These are phyloP conservation scores for Eurois occulta DNA, from an alignment of 2,888 invertebrate genomes.

Conservation along the genomic window DNA sequence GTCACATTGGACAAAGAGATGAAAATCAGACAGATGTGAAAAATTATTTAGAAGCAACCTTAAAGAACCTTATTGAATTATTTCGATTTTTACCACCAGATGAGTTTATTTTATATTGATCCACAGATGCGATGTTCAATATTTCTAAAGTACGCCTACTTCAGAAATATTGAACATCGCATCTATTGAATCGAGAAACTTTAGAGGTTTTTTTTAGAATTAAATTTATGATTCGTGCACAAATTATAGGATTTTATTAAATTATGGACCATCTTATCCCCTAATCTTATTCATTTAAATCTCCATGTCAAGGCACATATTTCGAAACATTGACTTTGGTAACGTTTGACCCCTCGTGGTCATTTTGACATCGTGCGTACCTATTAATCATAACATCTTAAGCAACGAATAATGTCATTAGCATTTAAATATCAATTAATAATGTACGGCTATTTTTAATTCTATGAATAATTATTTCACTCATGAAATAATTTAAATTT, in stretches of 20 bases:
- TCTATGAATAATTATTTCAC: background rate
- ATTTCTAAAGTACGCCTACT: background rate
- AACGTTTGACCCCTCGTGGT: slow-evolving; percentile 40
- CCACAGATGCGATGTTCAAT: background rate
- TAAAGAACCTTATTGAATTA: background rate
- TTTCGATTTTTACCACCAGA: background rate
- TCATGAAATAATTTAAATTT: background rate
- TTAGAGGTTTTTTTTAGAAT: background rate
- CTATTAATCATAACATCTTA: slow-evolving; percentile 41
- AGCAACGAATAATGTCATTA: slow-evolving; percentile 37
- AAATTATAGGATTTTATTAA: slow-evolving; percentile 17
- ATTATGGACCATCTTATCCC: slow-evolving; percentile 16
- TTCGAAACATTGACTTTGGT: slow-evolving; percentile 25
- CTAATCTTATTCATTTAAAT: slow-evolving; percentile 28
- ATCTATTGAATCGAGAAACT: background rate
- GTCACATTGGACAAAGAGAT: background rate
- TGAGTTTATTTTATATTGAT: background rate
- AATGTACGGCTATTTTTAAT: background rate
- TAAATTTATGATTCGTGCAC: background rate
- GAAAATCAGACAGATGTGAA: too few relatives aligned
- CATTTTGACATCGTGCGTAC: slow-evolving; percentile 34
- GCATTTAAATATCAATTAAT: slow-evolving; percentile 38
- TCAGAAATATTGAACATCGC: too few relatives aligned
- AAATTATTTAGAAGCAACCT: background rate
- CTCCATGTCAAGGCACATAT: slow-evolving; percentile 42